Base-by-base conservation (phyloP, 2,113 vertebrate genomes). In the Nannospalax galili region DNA sequence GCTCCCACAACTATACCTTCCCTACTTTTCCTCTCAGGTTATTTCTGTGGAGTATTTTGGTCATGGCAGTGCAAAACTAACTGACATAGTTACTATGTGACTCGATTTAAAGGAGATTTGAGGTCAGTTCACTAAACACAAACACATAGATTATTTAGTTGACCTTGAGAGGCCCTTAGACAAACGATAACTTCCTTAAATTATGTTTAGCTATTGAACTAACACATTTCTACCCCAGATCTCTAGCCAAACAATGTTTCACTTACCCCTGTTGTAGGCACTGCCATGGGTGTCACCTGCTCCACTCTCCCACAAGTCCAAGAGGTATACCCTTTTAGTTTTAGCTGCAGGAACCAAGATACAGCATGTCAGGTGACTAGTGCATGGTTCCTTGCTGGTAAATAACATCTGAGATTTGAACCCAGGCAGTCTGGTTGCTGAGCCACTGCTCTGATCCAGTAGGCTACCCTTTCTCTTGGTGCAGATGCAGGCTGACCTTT, bases 211-310 rank as follows among this genome's bases (percentile, higher is more conserved):
- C 30, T 62, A 2, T 82, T 67, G 45, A 73, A 30, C 32, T 10
- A 32, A 3, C 74, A 35, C 14, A 14, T 48, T 67, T 20, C 3
- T 77, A 75, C 14, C 60, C 80, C n/a, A 42, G 19, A n/a, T 40
- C 60, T 75, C 73, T 7, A 82, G 58, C 20, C 87, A 80, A 15
- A 56, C 40, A 15, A 12, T 3, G n/a, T 37, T 72, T 60, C 35
- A 3, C 24, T 78, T 45, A 24, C n/a, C 28, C 14, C 9, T 26
- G 0, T 45, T 64, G 32, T 74, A 28, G 48, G 75, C 64, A 64
- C 35, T 3, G 1, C 10, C n/a, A 0, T 32, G 0, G 20, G 26
- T 40, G 52, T 30, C 2, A 6, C 17, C 2, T 4, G 2, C 7
- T 35, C 60, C 28, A 28, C 30, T 74, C 19, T 78, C 32, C 15